Percentiles rank a stretch among this genome's conserved stretches.
Evolutionary conservation across 2,888 invertebrate species (phyloP).

Genomic region (Panorpa germanica): DNA sequence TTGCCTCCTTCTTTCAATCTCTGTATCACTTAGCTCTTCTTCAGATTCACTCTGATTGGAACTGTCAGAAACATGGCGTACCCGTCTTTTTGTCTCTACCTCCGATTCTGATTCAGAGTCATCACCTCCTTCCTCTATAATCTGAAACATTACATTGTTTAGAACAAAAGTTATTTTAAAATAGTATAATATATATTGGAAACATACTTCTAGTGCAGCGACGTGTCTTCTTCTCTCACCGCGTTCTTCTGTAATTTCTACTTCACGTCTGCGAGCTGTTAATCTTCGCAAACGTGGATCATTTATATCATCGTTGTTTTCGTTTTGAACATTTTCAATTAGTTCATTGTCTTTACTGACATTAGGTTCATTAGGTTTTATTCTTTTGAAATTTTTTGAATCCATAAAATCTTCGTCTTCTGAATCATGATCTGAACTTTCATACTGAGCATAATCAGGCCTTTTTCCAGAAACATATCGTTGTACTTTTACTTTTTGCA

Average conservation of each 20-base stretch:
- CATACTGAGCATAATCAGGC: constrained; percentile 84
- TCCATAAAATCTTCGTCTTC: constrained; percentile 78
- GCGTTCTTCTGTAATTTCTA: constrained; percentile 30
- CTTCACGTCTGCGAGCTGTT: constrained; percentile 28
- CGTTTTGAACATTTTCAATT: constrained; percentile 13
- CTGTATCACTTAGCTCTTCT: constrained; percentile 68
- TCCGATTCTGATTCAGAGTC: constrained; percentile 26
- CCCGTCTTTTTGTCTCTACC: constrained; percentile 21
- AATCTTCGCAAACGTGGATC: constrained; percentile 69
- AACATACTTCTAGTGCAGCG: constrained; percentile 11
- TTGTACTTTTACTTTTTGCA: constrained; percentile 99
- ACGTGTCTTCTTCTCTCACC: constrained; percentile 18
- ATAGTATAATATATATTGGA: neutral
- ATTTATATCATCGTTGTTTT: constrained; percentile 34
- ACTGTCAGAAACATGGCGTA: constrained; percentile 23
- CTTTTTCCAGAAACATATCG: constrained; percentile 96
- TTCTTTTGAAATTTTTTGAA: constrained; percentile 24
- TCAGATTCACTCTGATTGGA: constrained; percentile 52
- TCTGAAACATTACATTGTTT: no score
- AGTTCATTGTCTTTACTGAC: constrained; percentile 13
- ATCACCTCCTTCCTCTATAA: constrained; percentile 13
- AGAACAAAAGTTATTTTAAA: constrained; percentile 1
- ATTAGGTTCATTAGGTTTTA: no score
- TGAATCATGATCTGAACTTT: constrained; percentile 72
- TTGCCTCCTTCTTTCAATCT: constrained; percentile 66